These are phyloP conservation scores for Malurus elegans DNA, from an alignment of 2,113 vertebrate species.

Conservation along the genomic window DNA sequence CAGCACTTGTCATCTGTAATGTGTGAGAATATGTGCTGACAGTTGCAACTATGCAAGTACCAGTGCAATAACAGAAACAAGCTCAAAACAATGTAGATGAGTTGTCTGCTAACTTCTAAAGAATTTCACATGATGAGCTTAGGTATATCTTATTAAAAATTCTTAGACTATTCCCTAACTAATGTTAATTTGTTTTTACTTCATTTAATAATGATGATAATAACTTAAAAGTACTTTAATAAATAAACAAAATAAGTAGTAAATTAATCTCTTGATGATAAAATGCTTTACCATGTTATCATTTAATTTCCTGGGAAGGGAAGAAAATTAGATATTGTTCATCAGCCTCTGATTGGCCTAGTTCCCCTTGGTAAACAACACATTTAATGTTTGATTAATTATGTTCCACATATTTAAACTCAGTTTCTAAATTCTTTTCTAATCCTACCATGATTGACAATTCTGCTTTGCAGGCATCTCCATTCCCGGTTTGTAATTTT, in stretches of 20 bases:
- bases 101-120: not conserved
- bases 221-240: not conserved
- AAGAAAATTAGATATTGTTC: not conserved
- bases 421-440: not conserved
- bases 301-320: not conserved
- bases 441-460: slow-evolving; percentile 85
- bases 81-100: not conserved
- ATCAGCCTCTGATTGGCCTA: not conserved
- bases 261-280: not conserved
- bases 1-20: not conserved
- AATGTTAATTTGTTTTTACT: not conserved
- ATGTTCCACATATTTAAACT: not conserved
- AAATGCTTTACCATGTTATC: not conserved
- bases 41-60: not conserved
- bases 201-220: not conserved
- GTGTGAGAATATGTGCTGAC: not conserved
- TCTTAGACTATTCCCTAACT: not conserved
- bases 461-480: slow-evolving; percentile 70
- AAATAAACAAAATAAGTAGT: not conserved
- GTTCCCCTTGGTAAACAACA: not conserved
- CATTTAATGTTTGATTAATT: not conserved
- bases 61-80: not conserved
- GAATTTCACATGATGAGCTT: not conserved
- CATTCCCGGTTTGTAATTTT: slow-evolving; percentile 69
- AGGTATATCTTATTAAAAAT: not conserved